Base-by-base conservation (phyloP, 2,888 invertebrate species). In the Andrena camellia region DNA sequence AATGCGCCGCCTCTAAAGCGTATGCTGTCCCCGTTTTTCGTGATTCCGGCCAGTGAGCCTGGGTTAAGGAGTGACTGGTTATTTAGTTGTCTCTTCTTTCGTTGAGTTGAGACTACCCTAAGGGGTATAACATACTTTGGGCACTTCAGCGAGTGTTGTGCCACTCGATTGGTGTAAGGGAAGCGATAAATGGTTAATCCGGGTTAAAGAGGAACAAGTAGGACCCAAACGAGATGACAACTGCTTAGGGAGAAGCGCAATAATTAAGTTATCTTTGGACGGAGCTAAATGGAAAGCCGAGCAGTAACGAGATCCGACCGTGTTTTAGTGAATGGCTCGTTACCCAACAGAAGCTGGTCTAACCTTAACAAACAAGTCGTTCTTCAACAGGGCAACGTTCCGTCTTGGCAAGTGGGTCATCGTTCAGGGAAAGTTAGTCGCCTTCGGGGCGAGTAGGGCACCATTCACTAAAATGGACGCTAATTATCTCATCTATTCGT, bases 351-450 rank as follows among this genome's bases (percentile, higher is more conserved):
- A 57, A 50, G 3, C 13, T n/a, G 52, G 35, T 29, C 23, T n/a
- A 54, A 33, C 17, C 23, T 59, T n/a, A 7, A 10, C 50, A 42
- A 76, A 67, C 59, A 59, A 75, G 50, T 74, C 63, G 48, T 31
- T 70, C 71, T 70, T 70, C 71, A 59, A 68, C 29, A 2, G 4
- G 5, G 70, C 10, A 57, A 4, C n/a, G 29, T 48, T 29, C 26
- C n/a, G n/a, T 35, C 35, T 33, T 17, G 48, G 42, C 50, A 73
- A 62, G n/a, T 50, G 10, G 60, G 54, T 57, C 42, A 26, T 64
- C 63, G 74, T 33, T 77, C 48, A 42, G 35, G 29, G 33, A 62
- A 71, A 60, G 60, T 75, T 71, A 23, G 33, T 67, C 59, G 59
- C 31, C 59, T 31, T 60, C 59, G 29, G 54, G 59, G 59, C 31